Percentiles rank a stretch among this genome's conserved stretches.
phyloP scores from a whole-genome alignment of 53 echinoderm and acorn worm genomes.

The Stichopus horrens region DNA sequence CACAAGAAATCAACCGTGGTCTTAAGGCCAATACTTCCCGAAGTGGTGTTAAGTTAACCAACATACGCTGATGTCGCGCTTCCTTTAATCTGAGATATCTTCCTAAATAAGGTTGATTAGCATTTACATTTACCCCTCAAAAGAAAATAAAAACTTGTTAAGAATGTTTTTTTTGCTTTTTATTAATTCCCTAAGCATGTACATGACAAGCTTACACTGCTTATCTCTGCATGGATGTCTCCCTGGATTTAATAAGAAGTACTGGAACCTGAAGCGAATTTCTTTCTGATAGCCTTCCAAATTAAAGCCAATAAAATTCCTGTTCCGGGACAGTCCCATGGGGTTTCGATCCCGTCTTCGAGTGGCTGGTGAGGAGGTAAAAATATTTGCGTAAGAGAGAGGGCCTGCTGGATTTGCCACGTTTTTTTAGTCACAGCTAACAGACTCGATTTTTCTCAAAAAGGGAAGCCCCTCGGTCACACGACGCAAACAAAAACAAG shows the following conservation, averaged over 20 bases:
- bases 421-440: not conserved
- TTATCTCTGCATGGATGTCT: not conserved
- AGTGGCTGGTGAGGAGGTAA: constrained; percentile 21
- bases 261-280: constrained; percentile 5
- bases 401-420: constrained; percentile 1
- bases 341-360: constrained; percentile 2
- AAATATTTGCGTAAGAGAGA: constrained; percentile 31
- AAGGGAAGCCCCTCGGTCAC: not conserved
- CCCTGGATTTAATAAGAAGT: not conserved
- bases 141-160: no score
- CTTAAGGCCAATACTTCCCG: no score
- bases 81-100: no score
- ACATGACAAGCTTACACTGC: not conserved
- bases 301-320: constrained; percentile 35
- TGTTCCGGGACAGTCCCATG: constrained; percentile 32
- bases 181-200: not conserved
- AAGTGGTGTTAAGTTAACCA: no score
- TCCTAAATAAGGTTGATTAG: no score
- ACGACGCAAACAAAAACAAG: not conserved
- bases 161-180: not conserved
- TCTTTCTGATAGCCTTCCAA: constrained; percentile 17
- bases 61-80: no score
- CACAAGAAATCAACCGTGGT: no score
- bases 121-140: no score
- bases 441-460: not conserved